Percentiles rank a stretch among this genome's conserved stretches.
Conservation (phyloP, 2,888 invertebrate species). For the Anarsia innoxiella region DNA sequence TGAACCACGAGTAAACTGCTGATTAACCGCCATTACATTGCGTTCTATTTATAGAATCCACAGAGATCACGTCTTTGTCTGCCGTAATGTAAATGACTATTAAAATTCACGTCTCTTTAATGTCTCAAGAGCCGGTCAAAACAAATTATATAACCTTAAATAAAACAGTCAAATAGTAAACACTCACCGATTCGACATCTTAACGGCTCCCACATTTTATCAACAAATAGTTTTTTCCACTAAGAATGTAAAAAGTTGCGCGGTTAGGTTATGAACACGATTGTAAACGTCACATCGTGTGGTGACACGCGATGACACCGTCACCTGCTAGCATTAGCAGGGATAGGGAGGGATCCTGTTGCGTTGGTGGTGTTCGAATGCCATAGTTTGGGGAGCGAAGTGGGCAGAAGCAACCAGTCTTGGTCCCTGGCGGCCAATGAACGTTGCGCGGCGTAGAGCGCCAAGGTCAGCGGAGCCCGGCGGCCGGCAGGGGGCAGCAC, state of each 20-base stretch:
- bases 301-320: constrained; percentile 51
- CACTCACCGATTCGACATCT: constrained; percentile 50
- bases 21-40: constrained; percentile 65
- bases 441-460: constrained; percentile 54
- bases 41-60: constrained; percentile 67
- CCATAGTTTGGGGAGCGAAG: constrained; percentile 52
- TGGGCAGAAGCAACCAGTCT: constrained; percentile 40
- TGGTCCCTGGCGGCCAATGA: constrained; percentile 63
- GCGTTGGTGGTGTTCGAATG: constrained; percentile 37
- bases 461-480: constrained; percentile 60
- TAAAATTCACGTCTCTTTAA: constrained; percentile 30
- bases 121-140: constrained; percentile 38
- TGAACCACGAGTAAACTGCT: constrained; percentile 60
- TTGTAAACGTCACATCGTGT: constrained; percentile 55
- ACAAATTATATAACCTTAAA: constrained; percentile 49
- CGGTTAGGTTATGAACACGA: constrained; percentile 52
- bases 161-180: constrained; percentile 19
- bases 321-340: constrained; percentile 37
- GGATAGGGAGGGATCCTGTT: constrained; percentile 37
- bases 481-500: constrained; percentile 55
- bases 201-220: constrained; percentile 48
- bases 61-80: constrained; percentile 72
- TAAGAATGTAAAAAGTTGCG: constrained; percentile 34
- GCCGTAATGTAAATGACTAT: constrained; percentile 61
- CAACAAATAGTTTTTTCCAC: constrained; percentile 42